Evolutionary conservation across 2,888 invertebrate species (phyloP).

Genomic region (Callinectes sapidus): DNA sequence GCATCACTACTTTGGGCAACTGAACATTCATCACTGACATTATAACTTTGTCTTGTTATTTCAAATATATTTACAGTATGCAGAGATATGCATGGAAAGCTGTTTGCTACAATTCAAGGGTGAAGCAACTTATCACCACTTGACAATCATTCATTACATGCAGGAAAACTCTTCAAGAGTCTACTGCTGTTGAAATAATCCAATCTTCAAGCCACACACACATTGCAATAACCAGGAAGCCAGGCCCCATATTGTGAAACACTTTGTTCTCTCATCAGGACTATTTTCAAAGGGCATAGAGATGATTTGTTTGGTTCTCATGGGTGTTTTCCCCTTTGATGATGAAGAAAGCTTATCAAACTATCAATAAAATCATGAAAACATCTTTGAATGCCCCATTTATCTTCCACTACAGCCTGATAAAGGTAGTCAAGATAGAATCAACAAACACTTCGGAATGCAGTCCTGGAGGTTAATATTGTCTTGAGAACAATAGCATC

Average conservation of each 20-base stretch:
- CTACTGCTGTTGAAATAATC: neutral
- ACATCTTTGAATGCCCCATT: too few relatives aligned
- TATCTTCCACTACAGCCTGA: too few relatives aligned
- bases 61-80: neutral
- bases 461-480: too few relatives aligned
- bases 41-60: neutral
- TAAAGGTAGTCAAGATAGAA: too few relatives aligned
- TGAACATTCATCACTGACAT: neutral
- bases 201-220: constrained; percentile 4
- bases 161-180: neutral
- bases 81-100: neutral
- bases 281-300: too few relatives aligned
- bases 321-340: too few relatives aligned
- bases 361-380: too few relatives aligned
- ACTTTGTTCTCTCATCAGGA: too few relatives aligned
- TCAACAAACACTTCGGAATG: too few relatives aligned
- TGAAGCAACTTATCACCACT: neutral
- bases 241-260: neutral
- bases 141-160: neutral
- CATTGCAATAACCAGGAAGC: neutral
- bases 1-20: too few relatives aligned
- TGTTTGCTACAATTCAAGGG: neutral
- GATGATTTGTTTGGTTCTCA: too few relatives aligned
- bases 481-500: constrained; percentile 30
- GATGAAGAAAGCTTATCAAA: too few relatives aligned